Base-by-base conservation (phyloP, 2,797 vertebrate species). In the Bovichtus variegatus region DNA sequence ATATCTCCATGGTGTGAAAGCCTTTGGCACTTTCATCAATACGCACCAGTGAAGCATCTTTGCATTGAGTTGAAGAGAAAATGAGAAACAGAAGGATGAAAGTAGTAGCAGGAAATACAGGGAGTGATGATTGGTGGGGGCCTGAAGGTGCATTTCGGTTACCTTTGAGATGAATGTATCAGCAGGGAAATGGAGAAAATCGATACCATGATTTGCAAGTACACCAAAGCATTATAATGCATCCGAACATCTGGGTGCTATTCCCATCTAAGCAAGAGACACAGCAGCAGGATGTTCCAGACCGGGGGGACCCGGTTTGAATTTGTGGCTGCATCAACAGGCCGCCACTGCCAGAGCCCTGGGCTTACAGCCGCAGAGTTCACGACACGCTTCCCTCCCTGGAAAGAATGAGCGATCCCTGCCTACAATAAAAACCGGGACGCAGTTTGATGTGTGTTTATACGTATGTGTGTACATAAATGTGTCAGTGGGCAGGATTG, bases 341-440 rank as follows among this genome's bases (percentile, higher is more conserved):
- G 49, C 82, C 43, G 74, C 86, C 81, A 73, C 74, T 83, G 86
- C 89, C 81, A 83, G 79, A 86, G 76, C 76, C 78, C 80, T 74
- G 81, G 84, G 88, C 84, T 89, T 67, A 73, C 74, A 90, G 86
- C 88, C 51, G 70, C 81, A 81, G 85, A 91, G 90, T 87, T 90
- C 90, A 90, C 2, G 75, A 84, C 84, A 91, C 63, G 61, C 83
- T 90, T 91, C 86, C 86, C 87, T 92, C 85, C 76, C 74, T 93
- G 93, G 94, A 95, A 94, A 94, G 87, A 92, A 85, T 94, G 91
- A 94, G 74, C 78, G 85, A 90, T 90, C 84, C 61, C 69, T 85
- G 85, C 84, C 78, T 82, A 79, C 85, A 89, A 80, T 91, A 87
- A 92, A 93, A 92, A 71, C 9, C 34, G 74, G 74, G 55, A 77